Percentiles rank a stretch among this genome's conserved stretches.
These are phyloP conservation scores for Steinernema hermaphroditum DNA, from an alignment of 2,888 invertebrate species.

Conservation along the genomic window DNA sequence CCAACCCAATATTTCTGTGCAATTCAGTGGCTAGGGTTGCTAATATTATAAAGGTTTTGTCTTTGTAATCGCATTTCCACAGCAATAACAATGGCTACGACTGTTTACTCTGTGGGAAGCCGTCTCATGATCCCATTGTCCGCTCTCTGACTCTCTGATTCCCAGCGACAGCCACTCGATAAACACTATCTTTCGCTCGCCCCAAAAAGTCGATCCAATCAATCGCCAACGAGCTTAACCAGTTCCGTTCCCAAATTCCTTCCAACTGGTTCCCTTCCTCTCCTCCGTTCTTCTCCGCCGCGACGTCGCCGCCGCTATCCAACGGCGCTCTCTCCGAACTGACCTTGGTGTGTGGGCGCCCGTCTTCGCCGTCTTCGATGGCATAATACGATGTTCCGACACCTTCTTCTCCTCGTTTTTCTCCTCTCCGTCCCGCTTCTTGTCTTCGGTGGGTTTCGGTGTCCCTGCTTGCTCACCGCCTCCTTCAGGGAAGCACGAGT, in stretches of 20 bases:
- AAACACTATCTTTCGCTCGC: no score
- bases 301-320: slow-evolving; percentile 2
- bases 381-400: slow-evolving; percentile 1
- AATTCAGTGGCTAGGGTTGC: no score
- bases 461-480: no score
- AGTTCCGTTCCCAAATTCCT: neutral
- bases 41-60: no score
- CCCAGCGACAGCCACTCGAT: no score
- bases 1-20: no score
- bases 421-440: neutral
- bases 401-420: neutral
- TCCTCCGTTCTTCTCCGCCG: neutral
- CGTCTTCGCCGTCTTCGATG: neutral
- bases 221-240: slow-evolving; percentile 6
- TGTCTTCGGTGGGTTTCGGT: neutral
- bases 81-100: no score
- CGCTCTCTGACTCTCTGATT: no score
- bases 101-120: no score
- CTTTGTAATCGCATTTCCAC: no score
- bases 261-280: neutral
- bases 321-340: neutral
- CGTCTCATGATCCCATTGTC: no score
- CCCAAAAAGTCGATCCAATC: slow-evolving; percentile 1
- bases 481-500: neutral
- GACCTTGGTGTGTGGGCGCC: slow-evolving; percentile 27